These are phyloP conservation scores for Ascaphus truei DNA, from an alignment of 2,113 vertebrate species.

Conservation along the genomic window DNA sequence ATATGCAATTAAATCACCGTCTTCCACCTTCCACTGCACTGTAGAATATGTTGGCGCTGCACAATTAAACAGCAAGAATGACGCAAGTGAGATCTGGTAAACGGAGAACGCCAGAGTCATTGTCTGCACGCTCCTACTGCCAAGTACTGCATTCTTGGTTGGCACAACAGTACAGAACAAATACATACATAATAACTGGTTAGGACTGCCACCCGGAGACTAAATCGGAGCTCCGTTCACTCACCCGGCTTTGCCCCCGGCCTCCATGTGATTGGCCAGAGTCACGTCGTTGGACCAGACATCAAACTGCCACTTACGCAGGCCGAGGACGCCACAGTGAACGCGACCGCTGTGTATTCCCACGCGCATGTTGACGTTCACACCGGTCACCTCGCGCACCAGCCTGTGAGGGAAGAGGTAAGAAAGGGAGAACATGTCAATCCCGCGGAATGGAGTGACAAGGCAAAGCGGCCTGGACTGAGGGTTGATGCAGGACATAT, in stretches of 20 bases:
- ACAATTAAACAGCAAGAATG: too few species aligned
- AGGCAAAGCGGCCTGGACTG: neutral
- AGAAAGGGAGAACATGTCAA: neutral
- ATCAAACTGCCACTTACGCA: constrained; percentile 96
- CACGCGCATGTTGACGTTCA: constrained; percentile 97
- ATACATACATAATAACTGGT: too few species aligned
- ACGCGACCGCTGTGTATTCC: constrained; percentile 94
- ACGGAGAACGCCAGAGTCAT: too few species aligned
- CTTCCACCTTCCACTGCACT: too few species aligned
- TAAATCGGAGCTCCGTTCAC: constrained; percentile 23
- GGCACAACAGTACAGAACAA: too few species aligned
- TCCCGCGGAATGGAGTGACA: constrained; percentile 5
- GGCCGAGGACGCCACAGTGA: constrained; percentile 89
- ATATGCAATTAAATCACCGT: too few species aligned
- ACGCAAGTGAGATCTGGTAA: too few species aligned
- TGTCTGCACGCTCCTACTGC: too few species aligned
- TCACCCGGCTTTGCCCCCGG: constrained; percentile 90
- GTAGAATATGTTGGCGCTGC: too few species aligned
- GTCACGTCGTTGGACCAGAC: constrained; percentile 97
- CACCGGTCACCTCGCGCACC: constrained; percentile 90
- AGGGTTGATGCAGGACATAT: neutral
- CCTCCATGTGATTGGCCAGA: constrained; percentile 94
- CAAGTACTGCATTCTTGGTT: too few species aligned
- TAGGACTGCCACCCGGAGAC: too few species aligned
- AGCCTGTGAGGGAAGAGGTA: constrained; percentile 60